Evolutionary conservation across 2,797 vertebrate species (phyloP).

Genomic region (Falco rusticolus): DNA sequence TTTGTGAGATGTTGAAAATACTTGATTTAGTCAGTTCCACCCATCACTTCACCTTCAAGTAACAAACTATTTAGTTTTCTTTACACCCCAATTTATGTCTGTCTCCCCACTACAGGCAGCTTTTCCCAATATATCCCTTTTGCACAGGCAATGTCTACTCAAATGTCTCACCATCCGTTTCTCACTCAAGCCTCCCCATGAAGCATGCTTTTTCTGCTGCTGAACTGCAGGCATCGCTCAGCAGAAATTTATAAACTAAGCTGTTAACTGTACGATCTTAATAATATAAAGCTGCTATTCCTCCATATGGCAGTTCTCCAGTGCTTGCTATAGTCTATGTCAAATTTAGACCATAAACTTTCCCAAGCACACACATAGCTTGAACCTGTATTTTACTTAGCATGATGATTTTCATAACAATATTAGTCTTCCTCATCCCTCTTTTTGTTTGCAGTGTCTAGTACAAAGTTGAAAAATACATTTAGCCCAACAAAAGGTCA

Average conservation of each 20-base stretch:
- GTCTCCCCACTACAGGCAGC: neutral
- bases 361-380: neutral
- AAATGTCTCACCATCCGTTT: neutral
- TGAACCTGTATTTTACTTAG: neutral
- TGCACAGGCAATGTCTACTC: neutral
- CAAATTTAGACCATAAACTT: slow-evolving; percentile 5
- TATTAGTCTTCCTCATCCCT: neutral
- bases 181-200: neutral
- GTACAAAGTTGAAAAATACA: neutral
- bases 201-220: neutral
- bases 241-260: neutral
- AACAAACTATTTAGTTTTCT: neutral
- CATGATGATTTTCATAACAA: neutral
- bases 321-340: neutral
- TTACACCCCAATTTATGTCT: neutral
- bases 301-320: neutral
- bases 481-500: neutral
- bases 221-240: neutral
- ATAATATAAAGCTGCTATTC: neutral
- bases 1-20: neutral
- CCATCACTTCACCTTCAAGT: neutral
- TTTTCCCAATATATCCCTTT: neutral
- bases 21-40: neutral
- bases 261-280: neutral
- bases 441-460: neutral